Evolutionary conservation across 2,113 vertebrate species (phyloP).

Genomic region (Tympanuchus pallidicinctus): DNA sequence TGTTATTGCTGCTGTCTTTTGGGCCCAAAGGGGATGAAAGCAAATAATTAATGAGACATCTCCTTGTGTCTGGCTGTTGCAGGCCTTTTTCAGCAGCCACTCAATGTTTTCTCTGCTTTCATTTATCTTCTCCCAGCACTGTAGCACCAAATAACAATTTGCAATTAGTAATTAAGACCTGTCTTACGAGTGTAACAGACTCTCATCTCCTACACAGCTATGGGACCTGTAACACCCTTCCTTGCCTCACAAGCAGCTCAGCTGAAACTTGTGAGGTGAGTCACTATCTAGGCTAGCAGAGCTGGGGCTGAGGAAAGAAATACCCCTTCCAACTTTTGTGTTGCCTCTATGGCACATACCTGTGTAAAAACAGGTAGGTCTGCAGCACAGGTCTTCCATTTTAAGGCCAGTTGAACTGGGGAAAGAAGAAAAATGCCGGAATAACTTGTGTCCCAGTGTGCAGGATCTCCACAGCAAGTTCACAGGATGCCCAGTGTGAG

Average conservation of each 20-base stretch:
- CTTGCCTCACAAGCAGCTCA: not conserved
- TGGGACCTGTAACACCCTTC: slow-evolving; percentile 10
- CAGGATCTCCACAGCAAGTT: not conserved
- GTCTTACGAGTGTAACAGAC: slow-evolving; percentile 14
- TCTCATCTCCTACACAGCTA: not conserved
- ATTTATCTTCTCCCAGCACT: slow-evolving; percentile 29
- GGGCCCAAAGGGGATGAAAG: slow-evolving; percentile 2
- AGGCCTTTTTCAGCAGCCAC: slow-evolving; percentile 8
- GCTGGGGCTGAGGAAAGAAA: not conserved
- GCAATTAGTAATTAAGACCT: slow-evolving; percentile 44
- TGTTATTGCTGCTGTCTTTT: not conserved
- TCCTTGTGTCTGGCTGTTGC: not conserved
- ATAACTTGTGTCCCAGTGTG: not conserved
- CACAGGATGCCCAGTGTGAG: not conserved
- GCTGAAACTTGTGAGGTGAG: slow-evolving; percentile 4
- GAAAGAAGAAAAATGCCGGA: not conserved
- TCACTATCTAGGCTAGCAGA: not conserved
- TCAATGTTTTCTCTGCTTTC: slow-evolving; percentile 17
- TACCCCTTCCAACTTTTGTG: not conserved
- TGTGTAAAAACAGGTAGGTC: not conserved
- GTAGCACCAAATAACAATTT: slow-evolving; percentile 44
- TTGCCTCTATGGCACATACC: not conserved
- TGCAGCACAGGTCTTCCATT: not conserved
- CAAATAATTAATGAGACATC: slow-evolving; percentile 28
- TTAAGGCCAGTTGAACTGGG: not conserved